Base-by-base conservation (phyloP, 2,797 vertebrate species). In the Sternarchorhynchus goeldii region DNA sequence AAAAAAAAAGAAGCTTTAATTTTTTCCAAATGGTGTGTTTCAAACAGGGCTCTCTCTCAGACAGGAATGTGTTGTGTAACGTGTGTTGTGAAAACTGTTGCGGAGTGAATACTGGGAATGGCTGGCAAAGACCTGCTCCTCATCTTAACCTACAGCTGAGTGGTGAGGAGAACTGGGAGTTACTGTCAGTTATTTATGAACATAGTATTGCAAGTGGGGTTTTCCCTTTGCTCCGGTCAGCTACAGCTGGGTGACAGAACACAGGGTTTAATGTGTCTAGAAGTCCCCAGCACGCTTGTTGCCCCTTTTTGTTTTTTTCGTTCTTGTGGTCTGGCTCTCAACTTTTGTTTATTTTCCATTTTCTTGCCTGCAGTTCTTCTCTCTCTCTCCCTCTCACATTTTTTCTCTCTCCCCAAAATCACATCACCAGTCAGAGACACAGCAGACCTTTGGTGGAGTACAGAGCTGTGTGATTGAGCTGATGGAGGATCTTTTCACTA, bases 311-410 rank as follows among this genome's bases (percentile, higher is more conserved):
- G 31, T 41, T 78, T 69, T 36, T 18, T 20, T 20, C 3, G 60
- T 58, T 67, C 57, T 31, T 53, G 20, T 20, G 18, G 45, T 60
- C 53, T 75, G 57, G 65, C 16, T 75, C 53, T 70, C 60, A 8
- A 39, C 2, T 68, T 67, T 31, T 36, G 45, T 73, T 64, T 66
- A 83, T 41, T 69, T 50, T 50, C 45, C 45, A 50, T 12, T 50
- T 50, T 50, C 10, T 50, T 50, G 45, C 45, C 45, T 50, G 45
- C 45, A 50, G 45, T 25, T 25, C 25, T 25, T 25, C 92, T 90
- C 88, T 88, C 90, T 87, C 89, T 84, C 86, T 90, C 89, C 90
- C 89, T 89, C 90, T 90, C 91, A n/a, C n/a, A n/a, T n/a, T n/a
- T n/a, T n/a, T n/a, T 93, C 91, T 89, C 89, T 88, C 89, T 87